Base-by-base conservation (phyloP, 2,113 vertebrate genomes). In the Gadus chalcogrammus region DNA sequence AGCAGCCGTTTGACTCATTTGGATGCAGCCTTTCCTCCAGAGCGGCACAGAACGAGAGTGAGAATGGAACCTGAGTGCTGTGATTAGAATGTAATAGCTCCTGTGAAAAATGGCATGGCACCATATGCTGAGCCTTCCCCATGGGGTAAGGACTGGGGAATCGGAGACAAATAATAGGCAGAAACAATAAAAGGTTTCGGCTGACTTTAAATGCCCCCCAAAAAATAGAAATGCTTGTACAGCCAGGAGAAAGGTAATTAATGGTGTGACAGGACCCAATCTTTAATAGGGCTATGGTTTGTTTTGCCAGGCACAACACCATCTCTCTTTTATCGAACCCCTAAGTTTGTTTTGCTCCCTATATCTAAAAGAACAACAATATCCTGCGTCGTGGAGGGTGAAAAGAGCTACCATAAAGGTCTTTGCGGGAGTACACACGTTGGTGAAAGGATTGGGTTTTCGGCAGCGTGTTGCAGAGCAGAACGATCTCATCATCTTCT, bases 71-170 rank as follows among this genome's bases (percentile, higher is more conserved):
- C 31, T 35, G 66, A 79, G 79, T 62, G 59, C 61, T 73, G 65
- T 79, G 27, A 76, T 77, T 61, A 65, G 62, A 66, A 70, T 77
- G 80, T 76, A 80, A 85, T 71, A 77, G 76, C 42, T 15, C 70
- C 53, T 59, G 52, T 82, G 74, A 85, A 81, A 64, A 65, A 80
- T 79, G 67, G 64, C 15, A 69, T 52, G 16, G 67, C 72, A 70
- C 74, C 68, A 70, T 65, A 77, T 83, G 55, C 64, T 64, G 35
- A 74, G 18, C 15, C 24, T 68, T 67, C 64, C 76, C 58, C 63
- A 56, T 56, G 68, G 72, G 67, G 15, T 69, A 69, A 71, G 79
- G 64, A 64, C 70, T 53, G 20, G 42, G 66, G 65, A 24, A 58
- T 75, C 73, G 65, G 63, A 73, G 80, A 53, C 74, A 64, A 83